These are phyloP conservation scores for Nettapus auritus DNA, from an alignment of 2,113 vertebrate species.

Conservation along the genomic window DNA sequence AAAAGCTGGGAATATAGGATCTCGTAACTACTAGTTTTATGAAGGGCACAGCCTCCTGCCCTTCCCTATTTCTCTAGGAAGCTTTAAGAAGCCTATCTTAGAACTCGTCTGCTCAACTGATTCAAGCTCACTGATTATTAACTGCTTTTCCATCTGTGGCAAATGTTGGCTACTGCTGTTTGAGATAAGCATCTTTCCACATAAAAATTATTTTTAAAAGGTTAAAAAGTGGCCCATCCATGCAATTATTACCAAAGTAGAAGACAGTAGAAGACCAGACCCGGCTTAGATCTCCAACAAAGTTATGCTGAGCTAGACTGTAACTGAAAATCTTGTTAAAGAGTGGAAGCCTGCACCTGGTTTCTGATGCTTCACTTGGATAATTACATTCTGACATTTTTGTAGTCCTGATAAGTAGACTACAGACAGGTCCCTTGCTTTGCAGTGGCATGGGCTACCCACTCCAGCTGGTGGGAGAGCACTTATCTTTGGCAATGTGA, in stretches of 20 bases:
- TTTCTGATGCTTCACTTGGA: neutral
- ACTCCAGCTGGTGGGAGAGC: neutral
- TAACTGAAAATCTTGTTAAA: neutral
- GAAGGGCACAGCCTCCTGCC: neutral
- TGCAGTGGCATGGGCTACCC: neutral
- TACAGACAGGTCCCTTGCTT: neutral
- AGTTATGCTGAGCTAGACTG: neutral
- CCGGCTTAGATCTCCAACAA: neutral
- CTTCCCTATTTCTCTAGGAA: neutral
- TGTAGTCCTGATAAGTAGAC: neutral
- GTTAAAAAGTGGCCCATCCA: neutral
- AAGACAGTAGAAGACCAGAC: neutral
- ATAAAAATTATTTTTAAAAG: neutral
- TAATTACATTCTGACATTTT: accelerated
- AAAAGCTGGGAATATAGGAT: neutral
- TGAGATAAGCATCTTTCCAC: neutral
- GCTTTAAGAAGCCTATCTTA: neutral
- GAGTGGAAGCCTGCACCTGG: neutral
- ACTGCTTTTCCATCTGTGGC: neutral
- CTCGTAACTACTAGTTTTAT: neutral
- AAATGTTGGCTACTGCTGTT: neutral
- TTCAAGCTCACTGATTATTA: neutral
- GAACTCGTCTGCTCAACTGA: neutral
- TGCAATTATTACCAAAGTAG: accelerated
- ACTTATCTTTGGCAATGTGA: neutral